These are phyloP conservation scores for Aphelocoma coerulescens DNA, from an alignment of 2,113 vertebrate genomes.

Conservation along the genomic window DNA sequence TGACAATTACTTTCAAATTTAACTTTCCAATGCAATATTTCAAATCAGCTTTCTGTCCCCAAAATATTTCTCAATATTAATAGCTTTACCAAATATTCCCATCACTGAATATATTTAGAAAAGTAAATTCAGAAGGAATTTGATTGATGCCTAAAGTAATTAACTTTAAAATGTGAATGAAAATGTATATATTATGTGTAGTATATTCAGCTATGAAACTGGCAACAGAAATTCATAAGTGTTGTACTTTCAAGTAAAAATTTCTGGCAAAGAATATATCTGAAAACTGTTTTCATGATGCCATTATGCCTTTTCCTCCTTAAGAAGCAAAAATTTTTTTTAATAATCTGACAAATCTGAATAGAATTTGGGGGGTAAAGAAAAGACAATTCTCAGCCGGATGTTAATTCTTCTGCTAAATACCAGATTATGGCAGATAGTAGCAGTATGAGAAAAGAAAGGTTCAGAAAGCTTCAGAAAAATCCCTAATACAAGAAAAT, in stretches of 20 bases:
- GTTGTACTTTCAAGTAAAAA: not conserved
- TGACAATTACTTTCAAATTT: not conserved
- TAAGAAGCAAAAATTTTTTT: not conserved
- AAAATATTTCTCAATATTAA: not conserved
- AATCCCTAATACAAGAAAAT: not conserved
- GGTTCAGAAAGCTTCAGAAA: not conserved
- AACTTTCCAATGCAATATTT: not conserved
- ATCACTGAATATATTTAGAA: not conserved
- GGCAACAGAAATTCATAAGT: not conserved
- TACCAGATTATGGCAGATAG: not conserved
- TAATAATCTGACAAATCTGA: not conserved
- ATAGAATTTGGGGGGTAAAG: not conserved
- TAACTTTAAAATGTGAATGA: not conserved
- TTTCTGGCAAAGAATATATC: not conserved
- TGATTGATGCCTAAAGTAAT: not conserved
- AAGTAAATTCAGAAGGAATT: not conserved
- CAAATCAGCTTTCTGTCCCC: not conserved
- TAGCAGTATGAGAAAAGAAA: not conserved
- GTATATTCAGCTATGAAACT: not conserved
- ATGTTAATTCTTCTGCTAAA: not conserved
- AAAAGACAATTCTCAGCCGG: not conserved
- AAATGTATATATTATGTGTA: not conserved
- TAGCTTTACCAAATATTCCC: not conserved
- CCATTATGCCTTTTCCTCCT: not conserved
- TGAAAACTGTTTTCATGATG: not conserved